phyloP scores from a whole-genome alignment of 1,140 invertebrate genomes.

The Steinernema feltiae region DNA sequence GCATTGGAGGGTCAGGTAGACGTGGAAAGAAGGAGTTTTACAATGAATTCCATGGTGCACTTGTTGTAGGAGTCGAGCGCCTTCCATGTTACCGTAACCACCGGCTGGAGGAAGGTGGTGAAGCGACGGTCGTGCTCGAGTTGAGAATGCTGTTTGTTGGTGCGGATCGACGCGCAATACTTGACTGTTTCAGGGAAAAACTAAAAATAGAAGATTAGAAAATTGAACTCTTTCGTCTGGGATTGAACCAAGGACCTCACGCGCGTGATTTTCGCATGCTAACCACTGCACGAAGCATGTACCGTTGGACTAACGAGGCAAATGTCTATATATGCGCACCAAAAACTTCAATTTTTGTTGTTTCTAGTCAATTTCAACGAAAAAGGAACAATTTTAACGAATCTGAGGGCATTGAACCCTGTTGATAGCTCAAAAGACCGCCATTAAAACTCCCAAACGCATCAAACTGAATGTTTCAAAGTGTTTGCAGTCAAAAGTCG shows the following conservation, averaged over 20 bases:
- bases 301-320: no score
- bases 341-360: no score
- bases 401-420: no score
- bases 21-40: background rate
- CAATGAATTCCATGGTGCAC: background rate
- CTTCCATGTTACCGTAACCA: constrained; percentile 13
- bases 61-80: background rate
- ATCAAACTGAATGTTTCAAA: no score
- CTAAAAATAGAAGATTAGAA: constrained; percentile 14
- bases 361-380: no score
- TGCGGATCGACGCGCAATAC: constrained; percentile 40
- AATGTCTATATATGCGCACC: no score
- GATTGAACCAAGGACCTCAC: background rate
- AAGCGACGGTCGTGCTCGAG: constrained; percentile 31
- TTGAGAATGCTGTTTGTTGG: constrained; percentile 30
- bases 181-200: constrained; percentile 43
- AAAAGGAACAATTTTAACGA: no score
- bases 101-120: constrained; percentile 44
- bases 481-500: no score
- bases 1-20: background rate
- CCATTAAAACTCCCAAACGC: no score
- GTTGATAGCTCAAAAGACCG: no score
- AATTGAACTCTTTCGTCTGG: background rate
- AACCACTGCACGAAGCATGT: no score
- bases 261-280: background rate